Evolutionary conservation across 2,113 vertebrate genomes (phyloP), one percentile per base, ranked within the genome.

Genomic region (Ursus arctos): DNA sequence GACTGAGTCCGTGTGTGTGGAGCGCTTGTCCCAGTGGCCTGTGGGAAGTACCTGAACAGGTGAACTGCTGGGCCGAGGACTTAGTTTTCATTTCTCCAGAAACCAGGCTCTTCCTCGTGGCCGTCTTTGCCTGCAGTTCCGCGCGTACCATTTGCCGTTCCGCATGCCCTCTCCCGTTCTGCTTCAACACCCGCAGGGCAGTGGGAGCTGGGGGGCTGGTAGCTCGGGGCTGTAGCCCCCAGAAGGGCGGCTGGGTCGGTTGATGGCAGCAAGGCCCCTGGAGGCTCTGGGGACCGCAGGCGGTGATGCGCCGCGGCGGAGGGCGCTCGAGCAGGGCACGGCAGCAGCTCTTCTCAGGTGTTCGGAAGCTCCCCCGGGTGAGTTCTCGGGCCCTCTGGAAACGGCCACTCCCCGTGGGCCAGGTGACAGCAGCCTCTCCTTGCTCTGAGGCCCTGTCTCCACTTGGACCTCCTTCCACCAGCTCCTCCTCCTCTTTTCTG

Each of bases 71-170:
- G 57, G 53, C n/a, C 24, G 15, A 7, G 0, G 61, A 14, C 1
- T 31, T 40, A 9, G 6, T 53, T 55, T 33, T 18, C 31, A 15
- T 61, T 53, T 31, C 40, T 69, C 40, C 59, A 2, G 65, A 55
- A 40, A 5, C 49, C 18, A 4, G 9, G 53, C 21, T n/a, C 0
- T 51, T 57, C 57, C 21, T 51, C 28, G 1, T 10, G 24, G 57
- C 36, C 15, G 1, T 40, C 59, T 40, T 49, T 72, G 22, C 55
- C 24, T 28, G 4, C 1, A 6, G 51, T 49, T 18, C 1, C 1
- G 1, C 2, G 13, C 0, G 15, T 33, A 3, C 55, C 4, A 0
- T 4, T 26, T 8, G 9, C 31, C 11, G 0, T 15, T 13, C 51
- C 4, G 7, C 8, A 10, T 10, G 8, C 36, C 28, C 33, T 51